A percentile compares a stretch with the other conserved stretches of the same genome.
Conservation (phyloP, 2,113 vertebrate genomes). For the Sander lucioperca region DNA sequence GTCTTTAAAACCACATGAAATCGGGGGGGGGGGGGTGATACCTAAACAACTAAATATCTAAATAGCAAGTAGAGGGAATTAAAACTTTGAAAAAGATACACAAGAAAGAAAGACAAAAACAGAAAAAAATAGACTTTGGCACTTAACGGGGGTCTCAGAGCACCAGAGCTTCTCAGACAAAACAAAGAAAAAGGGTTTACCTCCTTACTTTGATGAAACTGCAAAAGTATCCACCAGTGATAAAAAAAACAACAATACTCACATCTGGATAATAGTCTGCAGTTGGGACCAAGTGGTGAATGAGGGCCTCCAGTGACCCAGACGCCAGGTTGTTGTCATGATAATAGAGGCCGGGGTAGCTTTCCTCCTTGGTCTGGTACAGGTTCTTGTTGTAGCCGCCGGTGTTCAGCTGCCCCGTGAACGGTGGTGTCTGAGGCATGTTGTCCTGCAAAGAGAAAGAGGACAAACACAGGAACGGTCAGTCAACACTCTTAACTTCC, state of each 20-base stretch:
- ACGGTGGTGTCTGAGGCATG: conserved; percentile 94
- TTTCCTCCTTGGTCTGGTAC: conserved; percentile 88
- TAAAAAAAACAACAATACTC: conserved; percentile 69
- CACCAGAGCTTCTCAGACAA: conserved; percentile 5
- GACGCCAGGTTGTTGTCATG: conserved; percentile 94
- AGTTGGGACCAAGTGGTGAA: conserved; percentile 92
- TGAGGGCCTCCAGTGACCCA: conserved; percentile 94
- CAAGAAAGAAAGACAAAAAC: not conserved
- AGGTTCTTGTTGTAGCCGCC: conserved; percentile 90
- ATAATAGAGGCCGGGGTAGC: conserved; percentile 88
- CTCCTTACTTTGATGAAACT: conserved; percentile 4
- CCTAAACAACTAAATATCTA: not conserved
- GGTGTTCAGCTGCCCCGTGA: conserved; percentile 90
- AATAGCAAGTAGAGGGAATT: not conserved
- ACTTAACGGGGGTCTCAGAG: not conserved
- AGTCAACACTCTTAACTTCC: not conserved
- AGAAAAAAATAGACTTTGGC: not conserved
- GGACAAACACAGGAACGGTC: conserved; percentile 4
- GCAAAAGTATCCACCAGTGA: not conserved
- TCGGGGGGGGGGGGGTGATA: not conserved
- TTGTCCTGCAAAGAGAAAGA: conserved; percentile 81
- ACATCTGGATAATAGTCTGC: conserved; percentile 96
- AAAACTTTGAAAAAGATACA: not conserved
- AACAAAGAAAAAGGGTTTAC: not conserved
- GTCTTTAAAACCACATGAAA: not conserved